phyloP scores from a whole-genome alignment of 2,797 vertebrate genomes.

The Iguana delicatissima region DNA sequence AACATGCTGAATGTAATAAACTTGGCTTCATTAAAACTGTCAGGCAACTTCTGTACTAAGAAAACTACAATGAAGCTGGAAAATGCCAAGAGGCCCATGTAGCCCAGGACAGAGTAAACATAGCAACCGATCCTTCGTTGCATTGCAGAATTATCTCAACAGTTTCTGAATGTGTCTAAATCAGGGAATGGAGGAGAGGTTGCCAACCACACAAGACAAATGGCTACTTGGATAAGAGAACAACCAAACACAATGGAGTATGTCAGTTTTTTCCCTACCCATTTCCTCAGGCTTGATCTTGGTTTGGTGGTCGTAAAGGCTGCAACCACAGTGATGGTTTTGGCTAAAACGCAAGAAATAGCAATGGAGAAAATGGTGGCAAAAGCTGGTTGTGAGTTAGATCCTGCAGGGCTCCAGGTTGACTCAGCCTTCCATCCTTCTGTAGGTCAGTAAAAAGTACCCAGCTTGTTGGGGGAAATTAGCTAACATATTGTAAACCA shows the following conservation, averaged over 20 bases:
- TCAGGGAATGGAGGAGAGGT: neutral
- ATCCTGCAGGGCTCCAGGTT: no score
- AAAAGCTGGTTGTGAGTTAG: neutral
- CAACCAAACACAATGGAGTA: neutral
- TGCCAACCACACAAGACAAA: neutral
- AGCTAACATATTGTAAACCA: no score
- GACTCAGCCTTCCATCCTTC: no score
- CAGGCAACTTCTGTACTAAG: neutral
- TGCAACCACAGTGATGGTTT: constrained; percentile 4
- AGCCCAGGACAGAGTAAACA: neutral
- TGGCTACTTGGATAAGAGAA: neutral
- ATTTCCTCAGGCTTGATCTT: neutral
- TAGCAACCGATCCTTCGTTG: neutral
- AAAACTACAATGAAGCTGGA: constrained; percentile 3
- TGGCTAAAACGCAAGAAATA: constrained; percentile 9
- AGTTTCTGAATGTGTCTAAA: neutral
- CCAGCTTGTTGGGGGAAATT: no score
- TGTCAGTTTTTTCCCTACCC: neutral
- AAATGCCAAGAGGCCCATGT: neutral
- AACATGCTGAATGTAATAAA: constrained; percentile 21
- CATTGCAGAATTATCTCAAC: neutral
- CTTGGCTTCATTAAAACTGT: constrained; percentile 2
- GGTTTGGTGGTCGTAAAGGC: constrained; percentile 4
- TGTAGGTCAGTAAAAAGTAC: no score
- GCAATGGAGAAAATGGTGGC: neutral